Evolutionary conservation across 2,113 vertebrate genomes (phyloP).

Genomic region (Solea senegalensis): DNA sequence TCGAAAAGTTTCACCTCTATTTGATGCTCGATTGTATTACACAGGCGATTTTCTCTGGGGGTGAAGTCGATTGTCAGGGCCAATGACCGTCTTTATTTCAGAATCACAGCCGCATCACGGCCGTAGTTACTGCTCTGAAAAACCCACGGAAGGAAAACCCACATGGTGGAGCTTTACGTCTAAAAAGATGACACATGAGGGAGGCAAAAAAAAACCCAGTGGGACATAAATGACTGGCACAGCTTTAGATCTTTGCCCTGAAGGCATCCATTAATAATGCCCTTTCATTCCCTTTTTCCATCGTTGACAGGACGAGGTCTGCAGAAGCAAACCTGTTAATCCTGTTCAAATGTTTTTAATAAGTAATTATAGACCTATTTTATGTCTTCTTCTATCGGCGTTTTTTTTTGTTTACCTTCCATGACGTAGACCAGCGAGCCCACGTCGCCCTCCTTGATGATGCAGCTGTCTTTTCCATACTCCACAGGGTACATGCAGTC

Average conservation of each 20-base stretch:
- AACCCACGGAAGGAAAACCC: not conserved
- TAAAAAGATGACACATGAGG: constrained; percentile 12
- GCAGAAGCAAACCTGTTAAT: not conserved
- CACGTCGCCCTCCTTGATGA: constrained; percentile 98
- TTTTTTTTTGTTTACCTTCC: constrained; percentile 88
- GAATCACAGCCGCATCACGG: constrained; percentile 20
- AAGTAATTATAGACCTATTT: not conserved
- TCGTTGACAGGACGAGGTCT: constrained; percentile 1
- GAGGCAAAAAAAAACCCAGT: not conserved
- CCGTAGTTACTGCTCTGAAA: constrained; percentile 2
- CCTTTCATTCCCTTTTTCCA: constrained; percentile 32
- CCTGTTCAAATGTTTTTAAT: not conserved
- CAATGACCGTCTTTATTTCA: constrained; percentile 14
- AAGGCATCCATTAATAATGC: constrained; percentile 41
- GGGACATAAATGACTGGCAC: not conserved
- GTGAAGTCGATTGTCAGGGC: constrained; percentile 36
- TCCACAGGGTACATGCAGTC: constrained; percentile 99
- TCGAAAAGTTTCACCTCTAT: constrained; percentile 10
- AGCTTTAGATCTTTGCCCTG: constrained; percentile 3
- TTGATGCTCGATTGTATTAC: constrained; percentile 24
- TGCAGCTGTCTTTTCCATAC: constrained; percentile 97
- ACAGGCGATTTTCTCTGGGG: constrained; percentile 29
- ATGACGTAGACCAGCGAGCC: constrained; percentile 98
- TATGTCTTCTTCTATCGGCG: not conserved
- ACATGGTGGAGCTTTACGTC: constrained; percentile 14